Evolutionary conservation across 1,140 invertebrate species (phyloP), one percentile per base, ranked within the genome.

Genomic region (Brachionus angularis): DNA sequence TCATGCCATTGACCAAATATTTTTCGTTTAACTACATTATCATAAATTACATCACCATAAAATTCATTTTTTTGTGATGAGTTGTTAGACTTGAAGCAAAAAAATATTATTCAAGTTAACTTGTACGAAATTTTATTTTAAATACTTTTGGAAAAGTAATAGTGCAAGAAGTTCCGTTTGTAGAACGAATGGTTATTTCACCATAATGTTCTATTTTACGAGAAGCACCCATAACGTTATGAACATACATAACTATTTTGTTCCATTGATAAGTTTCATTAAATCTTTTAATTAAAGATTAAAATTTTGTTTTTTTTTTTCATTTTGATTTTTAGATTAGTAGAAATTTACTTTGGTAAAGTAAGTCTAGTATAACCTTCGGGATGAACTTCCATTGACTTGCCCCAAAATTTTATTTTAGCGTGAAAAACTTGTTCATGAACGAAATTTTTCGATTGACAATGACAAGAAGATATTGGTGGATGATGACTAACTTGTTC

Each of bases 171-270:
- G 89, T 85, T 5, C 83, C 84, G 72, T 84, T 85, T 62, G 76
- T 77, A 50, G 72, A 74, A 1, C 82, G 84, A 64, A 91, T 88
- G 74, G 85, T 85, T 80, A 91, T 85, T 78, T 91, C 89, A 1
- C 90, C 90, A 78, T 91, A 91, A 78, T 90, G 88, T 79, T 91
- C 89, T 39, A 91, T 89, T 88, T 89, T 91, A 36, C 89, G 81
- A 77, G 89, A 87, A 18, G 77, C 75, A 42, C 88, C 87, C 78
- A 91, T 89, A 73, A 91, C 78, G 78, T 91, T 91, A 78, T 91
- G 89, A 1, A 91, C 88, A 81, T 89, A 91, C 2, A 89, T 90
- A 23, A 89, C 91, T 18, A 91, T 88, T 83, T 92, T 91, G 79
- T 91, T 91, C 88, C 89, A 91, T 36, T 83, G 84, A 76, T 90